These are phyloP conservation scores for Drosophila bunnanda DNA, from an alignment of 2,888 invertebrate species.

Conservation along the genomic window DNA sequence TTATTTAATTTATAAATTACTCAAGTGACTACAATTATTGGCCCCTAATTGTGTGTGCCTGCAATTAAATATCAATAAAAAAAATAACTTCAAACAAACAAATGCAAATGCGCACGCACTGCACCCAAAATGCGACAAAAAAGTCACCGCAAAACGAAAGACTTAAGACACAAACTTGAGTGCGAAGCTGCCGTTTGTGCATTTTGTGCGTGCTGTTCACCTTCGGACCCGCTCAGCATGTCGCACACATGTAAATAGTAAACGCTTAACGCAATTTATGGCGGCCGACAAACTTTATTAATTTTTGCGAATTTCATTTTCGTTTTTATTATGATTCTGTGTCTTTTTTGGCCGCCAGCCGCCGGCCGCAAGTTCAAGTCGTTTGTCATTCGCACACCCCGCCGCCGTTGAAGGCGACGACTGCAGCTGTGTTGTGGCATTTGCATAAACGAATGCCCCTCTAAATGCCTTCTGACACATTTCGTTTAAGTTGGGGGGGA, in stretches of 20 bases:
- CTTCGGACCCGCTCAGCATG: conserved; percentile 72
- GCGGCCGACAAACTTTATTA: conserved; percentile 78
- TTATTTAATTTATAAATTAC: neutral
- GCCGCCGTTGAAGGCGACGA: conserved; percentile 39
- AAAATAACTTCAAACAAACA: neutral
- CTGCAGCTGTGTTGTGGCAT: conserved; percentile 67
- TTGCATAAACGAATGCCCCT: conserved; percentile 76
- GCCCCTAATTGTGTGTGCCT: conserved; percentile 2
- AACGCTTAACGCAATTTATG: conserved; percentile 65
- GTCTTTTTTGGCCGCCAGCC: conserved; percentile 38
- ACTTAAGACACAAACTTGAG: conserved; percentile 75
- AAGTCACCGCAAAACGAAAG: conserved; percentile 53
- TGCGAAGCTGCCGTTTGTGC: conserved; percentile 8
- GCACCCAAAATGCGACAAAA: neutral
- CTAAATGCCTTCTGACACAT: conserved; percentile 73
- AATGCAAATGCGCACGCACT: conserved; percentile 13
- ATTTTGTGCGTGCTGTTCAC: conserved; percentile 63
- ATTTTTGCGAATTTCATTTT: conserved; percentile 60
- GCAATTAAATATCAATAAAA: conserved; percentile 17
- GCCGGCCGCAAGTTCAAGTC: conserved; percentile 70
- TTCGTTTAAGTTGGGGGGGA: conserved; percentile 23
- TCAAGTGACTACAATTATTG: neutral
- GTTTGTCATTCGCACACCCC: conserved; percentile 74
- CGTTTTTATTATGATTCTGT: conserved; percentile 31
- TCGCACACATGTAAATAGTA: conserved; percentile 52